Evolutionary conservation across 2,888 invertebrate genomes (phyloP), one percentile per base, ranked within the genome.

Genomic region (Hecatera dysodea): DNA sequence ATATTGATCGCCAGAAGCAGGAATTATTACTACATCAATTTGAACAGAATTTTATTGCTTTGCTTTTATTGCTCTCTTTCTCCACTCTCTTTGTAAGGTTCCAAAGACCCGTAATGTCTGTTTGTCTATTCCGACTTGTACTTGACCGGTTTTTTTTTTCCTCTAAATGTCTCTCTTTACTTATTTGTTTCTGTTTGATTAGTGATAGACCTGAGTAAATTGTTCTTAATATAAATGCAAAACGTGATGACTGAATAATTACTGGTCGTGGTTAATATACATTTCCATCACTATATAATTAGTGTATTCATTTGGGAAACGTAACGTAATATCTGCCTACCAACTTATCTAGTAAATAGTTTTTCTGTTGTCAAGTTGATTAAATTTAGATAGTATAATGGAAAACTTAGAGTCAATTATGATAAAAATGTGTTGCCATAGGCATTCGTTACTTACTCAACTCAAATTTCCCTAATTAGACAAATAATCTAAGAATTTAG

Each of bases 401-500:
- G 29, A 59, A 64, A 53, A 64, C 29, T 55, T 29, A 42, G n/a
- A 11, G 1, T 42, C 17, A 27, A 64, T 29, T n/a, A 27, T 52
- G 12, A 62, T 48, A 36, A 52, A n/a, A n/a, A 27, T 33, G 29
- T 11, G 29, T 56, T 57, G 12, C 12, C 22, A 42, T 29, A n/a
- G 12, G 42, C 42, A 57, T 42, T 64, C 8, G 12, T 29, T 42
- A 19, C 5, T 8, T 44, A 19, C 27, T 39, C 9, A 50, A n/a
- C n/a, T n/a, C n/a, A n/a, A n/a, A n/a, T n/a, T n/a, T n/a, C n/a
- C n/a, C n/a, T n/a, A n/a, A n/a, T n/a, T n/a, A n/a, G n/a, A n/a
- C n/a, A n/a, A n/a, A n/a, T n/a, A n/a, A n/a, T n/a, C n/a, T n/a
- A n/a, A 62, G 22, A 33, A 62, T 36, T 12, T 48, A 1, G 33